These are phyloP conservation scores for Corvus cornix DNA, from an alignment of 2,113 vertebrate genomes.

Conservation along the genomic window DNA sequence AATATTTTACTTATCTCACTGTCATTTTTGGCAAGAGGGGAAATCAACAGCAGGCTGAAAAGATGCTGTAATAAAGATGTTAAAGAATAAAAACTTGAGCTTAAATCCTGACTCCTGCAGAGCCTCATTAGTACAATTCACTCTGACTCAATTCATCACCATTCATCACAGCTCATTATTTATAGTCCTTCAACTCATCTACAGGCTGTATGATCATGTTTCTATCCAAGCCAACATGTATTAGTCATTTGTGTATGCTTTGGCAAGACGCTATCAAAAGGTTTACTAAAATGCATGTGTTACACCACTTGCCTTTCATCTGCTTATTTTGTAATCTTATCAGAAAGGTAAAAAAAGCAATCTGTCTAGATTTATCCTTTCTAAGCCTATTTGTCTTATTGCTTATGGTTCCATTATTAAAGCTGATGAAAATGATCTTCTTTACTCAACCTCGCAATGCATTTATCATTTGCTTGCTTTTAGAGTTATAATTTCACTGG, in stretches of 20 bases:
- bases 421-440: conserved; percentile 47
- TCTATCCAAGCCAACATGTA: background rate
- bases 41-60: background rate
- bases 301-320: conserved; percentile 41
- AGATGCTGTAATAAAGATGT: background rate
- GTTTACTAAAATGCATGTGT: conserved; percentile 16
- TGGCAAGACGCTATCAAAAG: conserved; percentile 5
- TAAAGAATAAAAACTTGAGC: conserved; percentile 20
- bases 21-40: background rate
- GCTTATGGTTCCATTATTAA: conserved; percentile 53
- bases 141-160: background rate
- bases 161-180: conserved; percentile 18
- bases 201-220: background rate
- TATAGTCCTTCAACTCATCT: background rate
- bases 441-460: background rate
- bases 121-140: conserved; percentile 18
- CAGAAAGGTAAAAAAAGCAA: conserved; percentile 46
- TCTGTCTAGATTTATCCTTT: conserved; percentile 35
- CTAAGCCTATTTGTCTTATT: conserved; percentile 56
- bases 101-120: background rate
- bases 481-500: background rate
- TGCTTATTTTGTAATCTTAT: conserved; percentile 62
- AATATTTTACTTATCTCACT: background rate
- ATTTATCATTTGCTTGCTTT: background rate
- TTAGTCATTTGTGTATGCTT: background rate